phyloP scores from a whole-genome alignment of 2,113 vertebrate species.

The Ia io region DNA sequence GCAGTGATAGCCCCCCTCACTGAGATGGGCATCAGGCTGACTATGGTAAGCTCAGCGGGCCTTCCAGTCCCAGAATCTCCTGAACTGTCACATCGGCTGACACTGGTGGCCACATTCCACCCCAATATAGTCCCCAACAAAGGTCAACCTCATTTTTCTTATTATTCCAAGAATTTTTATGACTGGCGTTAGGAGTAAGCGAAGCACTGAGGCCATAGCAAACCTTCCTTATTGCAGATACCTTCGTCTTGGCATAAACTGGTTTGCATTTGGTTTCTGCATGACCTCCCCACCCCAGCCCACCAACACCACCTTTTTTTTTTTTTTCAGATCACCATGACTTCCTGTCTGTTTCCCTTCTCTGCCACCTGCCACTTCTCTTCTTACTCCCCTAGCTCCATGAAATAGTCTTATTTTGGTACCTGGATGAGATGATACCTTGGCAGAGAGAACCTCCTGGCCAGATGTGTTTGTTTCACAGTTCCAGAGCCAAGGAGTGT shows the following conservation, averaged over 20 bases:
- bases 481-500: conserved; percentile 22
- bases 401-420: background rate
- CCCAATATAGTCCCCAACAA: background rate
- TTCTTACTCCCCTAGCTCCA: background rate
- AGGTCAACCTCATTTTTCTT: background rate
- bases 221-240: background rate
- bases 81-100: background rate
- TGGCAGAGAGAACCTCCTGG: background rate
- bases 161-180: background rate
- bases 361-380: background rate
- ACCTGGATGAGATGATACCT: background rate
- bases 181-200: background rate
- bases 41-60: fast-evolving
- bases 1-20: fast-evolving
- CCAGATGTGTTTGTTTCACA: conserved; percentile 15
- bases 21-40: background rate
- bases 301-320: background rate
- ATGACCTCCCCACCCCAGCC: background rate
- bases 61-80: too few relatives aligned
- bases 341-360: background rate
- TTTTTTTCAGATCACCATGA: background rate
- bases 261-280: background rate
- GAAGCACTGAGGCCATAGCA: background rate
- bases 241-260: background rate
- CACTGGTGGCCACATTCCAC: background rate